phyloP scores from a whole-genome alignment of 1,140 invertebrate genomes.

The Plutomurus gul region DNA sequence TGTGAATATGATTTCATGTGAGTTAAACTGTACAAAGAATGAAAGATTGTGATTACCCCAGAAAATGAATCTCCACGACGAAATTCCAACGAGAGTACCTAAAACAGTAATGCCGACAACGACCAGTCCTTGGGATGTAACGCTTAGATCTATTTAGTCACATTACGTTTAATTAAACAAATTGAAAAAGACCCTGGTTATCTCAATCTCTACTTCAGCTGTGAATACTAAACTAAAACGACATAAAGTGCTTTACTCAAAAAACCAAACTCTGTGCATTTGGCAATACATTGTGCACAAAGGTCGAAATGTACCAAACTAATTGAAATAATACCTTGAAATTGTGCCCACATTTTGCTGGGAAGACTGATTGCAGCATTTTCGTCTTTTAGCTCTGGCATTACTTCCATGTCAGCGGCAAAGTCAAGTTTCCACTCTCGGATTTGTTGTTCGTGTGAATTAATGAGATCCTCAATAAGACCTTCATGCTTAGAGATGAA shows the following conservation, averaged over 20 bases:
- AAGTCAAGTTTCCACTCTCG: not conserved
- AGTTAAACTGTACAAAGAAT: too few species aligned
- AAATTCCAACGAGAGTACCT: not conserved
- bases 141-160: not conserved
- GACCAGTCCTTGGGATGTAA: not conserved
- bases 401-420: not conserved
- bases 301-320: not conserved
- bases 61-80: slow-evolving; percentile 19
- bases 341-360: not conserved
- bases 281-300: too few species aligned
- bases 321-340: not conserved
- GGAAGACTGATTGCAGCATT: not conserved
- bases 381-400: not conserved
- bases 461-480: not conserved
- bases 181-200: too few species aligned
- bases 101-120: slow-evolving; percentile 9
- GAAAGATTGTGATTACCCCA: not conserved
- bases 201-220: too few species aligned
- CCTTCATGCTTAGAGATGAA: not conserved
- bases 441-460: slow-evolving; percentile 1
- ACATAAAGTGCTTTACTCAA: too few species aligned
- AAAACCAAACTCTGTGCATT: too few species aligned
- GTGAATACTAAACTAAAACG: too few species aligned
- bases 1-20: too few species aligned
- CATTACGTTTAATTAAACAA: too few species aligned